phyloP scores from a whole-genome alignment of 2,888 invertebrate species.

The Drosophila nr. fundita region DNA sequence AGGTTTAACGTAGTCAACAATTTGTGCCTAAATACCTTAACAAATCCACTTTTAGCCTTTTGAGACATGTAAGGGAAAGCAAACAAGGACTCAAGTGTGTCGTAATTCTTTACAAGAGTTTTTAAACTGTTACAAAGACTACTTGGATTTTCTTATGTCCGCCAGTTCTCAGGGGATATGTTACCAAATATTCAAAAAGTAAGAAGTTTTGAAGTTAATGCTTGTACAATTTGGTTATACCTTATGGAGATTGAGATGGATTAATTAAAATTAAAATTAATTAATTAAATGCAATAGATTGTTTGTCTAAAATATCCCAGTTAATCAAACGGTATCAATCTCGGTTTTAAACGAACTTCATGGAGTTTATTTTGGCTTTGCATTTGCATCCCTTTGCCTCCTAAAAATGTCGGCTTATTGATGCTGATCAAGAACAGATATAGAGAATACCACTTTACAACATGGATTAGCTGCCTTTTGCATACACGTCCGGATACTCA shows the following conservation, averaged over 20 bases:
- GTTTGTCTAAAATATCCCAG: not conserved
- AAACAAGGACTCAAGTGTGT: constrained; percentile 7
- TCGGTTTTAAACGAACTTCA: not conserved
- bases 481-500: not conserved
- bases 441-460: not conserved
- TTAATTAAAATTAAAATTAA: not conserved
- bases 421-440: not conserved
- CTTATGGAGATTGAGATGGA: not conserved
- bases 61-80: not conserved
- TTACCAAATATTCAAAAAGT: not conserved
- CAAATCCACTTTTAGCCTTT: constrained; percentile 7
- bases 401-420: not conserved
- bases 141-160: not conserved
- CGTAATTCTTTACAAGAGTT: constrained; percentile 25
- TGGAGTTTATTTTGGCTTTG: not conserved
- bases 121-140: constrained; percentile 8
- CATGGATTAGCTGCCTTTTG: not conserved
- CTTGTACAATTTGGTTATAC: not conserved
- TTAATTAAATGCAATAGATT: not conserved
- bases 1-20: not conserved
- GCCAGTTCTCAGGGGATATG: not conserved
- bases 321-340: not conserved
- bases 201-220: not conserved
- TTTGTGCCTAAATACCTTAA: constrained; percentile 10
- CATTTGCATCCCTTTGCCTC: not conserved